Evolutionary conservation across 2,888 invertebrate species (phyloP).

Genomic region (Drosophila borborema): DNA sequence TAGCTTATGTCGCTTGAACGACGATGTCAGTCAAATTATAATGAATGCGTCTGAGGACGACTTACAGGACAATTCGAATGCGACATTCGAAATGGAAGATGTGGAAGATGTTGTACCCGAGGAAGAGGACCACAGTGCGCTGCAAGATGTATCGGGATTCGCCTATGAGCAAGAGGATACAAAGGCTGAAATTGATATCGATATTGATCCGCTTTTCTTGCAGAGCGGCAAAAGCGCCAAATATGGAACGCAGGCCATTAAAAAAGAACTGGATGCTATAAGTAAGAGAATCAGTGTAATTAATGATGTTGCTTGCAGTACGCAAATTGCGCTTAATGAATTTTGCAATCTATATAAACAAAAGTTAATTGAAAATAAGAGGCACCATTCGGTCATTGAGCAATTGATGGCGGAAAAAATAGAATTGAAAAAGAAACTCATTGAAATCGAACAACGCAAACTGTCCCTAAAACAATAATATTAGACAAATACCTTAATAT

Average conservation of each 20-base stretch:
- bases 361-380: constrained; percentile 61
- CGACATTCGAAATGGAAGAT: constrained; percentile 61
- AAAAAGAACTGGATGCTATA: constrained; percentile 52
- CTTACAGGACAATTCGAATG: constrained; percentile 55
- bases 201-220: constrained; percentile 62
- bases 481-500: not conserved
- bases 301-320: constrained; percentile 41
- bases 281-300: constrained; percentile 35
- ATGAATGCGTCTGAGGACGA: constrained; percentile 67
- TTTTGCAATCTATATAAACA: constrained; percentile 64
- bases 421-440: constrained; percentile 59
- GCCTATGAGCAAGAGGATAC: constrained; percentile 61
- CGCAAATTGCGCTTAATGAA: constrained; percentile 47
- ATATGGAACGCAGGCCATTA: constrained; percentile 18
- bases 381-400: constrained; percentile 62
- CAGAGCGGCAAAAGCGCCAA: constrained; percentile 44
- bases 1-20: constrained; percentile 62
- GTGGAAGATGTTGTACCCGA: constrained; percentile 69
- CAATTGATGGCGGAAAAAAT: constrained; percentile 64
- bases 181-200: constrained; percentile 50
- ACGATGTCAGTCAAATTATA: constrained; percentile 61
- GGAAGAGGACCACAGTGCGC: constrained; percentile 55
- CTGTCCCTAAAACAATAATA: constrained; percentile 54
- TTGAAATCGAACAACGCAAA: constrained; percentile 67
- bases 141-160: constrained; percentile 54